Evolutionary conservation across 1,140 invertebrate species (phyloP), one percentile per base, ranked within the genome.

Genomic region (Saxidomus purpurata): DNA sequence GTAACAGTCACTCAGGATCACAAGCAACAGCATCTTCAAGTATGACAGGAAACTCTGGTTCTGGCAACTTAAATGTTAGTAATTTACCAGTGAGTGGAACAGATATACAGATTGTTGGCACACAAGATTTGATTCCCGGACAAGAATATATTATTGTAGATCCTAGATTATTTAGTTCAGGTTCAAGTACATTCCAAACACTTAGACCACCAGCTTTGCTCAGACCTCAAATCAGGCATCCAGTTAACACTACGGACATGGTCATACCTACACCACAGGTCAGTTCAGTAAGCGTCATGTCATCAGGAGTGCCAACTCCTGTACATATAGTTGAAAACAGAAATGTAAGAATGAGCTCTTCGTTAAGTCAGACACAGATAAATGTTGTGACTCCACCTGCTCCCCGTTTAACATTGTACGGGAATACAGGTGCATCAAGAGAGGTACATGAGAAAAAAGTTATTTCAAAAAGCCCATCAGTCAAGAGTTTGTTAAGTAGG

Each of bases 61-160:
- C 22, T n/a, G n/a, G 28, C 38, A 34, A 71, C 28, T 38, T 40
- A 1, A 71, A 38, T 71, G 28, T 71, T 38, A 38, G 25, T 19
- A 40, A 34, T 19, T 71, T 71, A 34, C 25, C 67, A 38, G 15
- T 28, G 1, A 28, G 34, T 15, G 11, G 11, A 6, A 31, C 61
- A 17, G 47, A 85, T 74, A 22, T 85, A 52, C 83, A 85, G 52
- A 85, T 85, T 55, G 83, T 85, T 40, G 83, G 83, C 25, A 36
- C 67, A 8, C 67, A 55, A 40, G 83, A 85, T 85, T 55, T 85
- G 31, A 67, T 71, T 49, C 83, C 83, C 49, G 83, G 83, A 17
- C 61, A 85, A 36, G 69, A 85, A 19, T 85, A 85, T 74, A 49
- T 49, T 55, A 13, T 85, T 11, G 22, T 85, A 9, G 83, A 85